These are phyloP conservation scores for Formica aserva DNA, from an alignment of 2,888 invertebrate species.

Conservation along the genomic window DNA sequence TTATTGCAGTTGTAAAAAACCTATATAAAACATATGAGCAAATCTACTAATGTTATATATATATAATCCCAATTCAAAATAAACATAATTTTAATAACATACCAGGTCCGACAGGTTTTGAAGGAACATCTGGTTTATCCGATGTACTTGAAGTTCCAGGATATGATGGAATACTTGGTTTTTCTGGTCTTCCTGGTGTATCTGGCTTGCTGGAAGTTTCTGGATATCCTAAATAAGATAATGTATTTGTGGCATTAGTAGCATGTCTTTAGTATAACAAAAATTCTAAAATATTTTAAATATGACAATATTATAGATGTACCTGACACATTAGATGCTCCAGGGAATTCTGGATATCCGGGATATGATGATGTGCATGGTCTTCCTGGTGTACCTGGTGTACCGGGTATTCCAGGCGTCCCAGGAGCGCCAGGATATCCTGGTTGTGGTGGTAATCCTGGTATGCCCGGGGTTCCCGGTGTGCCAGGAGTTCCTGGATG, in stretches of 20 bases:
- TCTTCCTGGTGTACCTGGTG: slow-evolving; percentile 23
- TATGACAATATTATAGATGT: neutral
- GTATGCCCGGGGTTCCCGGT: slow-evolving; percentile 61
- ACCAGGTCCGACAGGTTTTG: slow-evolving; percentile 62
- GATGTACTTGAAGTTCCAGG: slow-evolving; percentile 68
- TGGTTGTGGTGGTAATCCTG: neutral
- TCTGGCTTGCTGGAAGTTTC: slow-evolving; percentile 46
- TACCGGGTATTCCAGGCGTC: slow-evolving; percentile 59
- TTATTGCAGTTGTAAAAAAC: neutral
- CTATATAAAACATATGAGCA: neutral
- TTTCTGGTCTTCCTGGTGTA: slow-evolving; percentile 58
- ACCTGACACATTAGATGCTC: neutral
- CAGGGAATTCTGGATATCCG: slow-evolving; percentile 52
- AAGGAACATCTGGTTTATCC: slow-evolving; percentile 66
- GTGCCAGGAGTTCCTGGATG: slow-evolving; percentile 60
- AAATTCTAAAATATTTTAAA: slow-evolving; percentile 69
- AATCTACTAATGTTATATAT: neutral
- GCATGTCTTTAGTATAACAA: slow-evolving; percentile 53
- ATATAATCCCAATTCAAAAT: neutral
- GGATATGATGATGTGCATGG: slow-evolving; percentile 49
- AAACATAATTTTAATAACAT: slow-evolving; percentile 10
- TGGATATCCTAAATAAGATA: neutral
- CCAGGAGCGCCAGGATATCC: slow-evolving; percentile 69
- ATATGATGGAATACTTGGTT: slow-evolving; percentile 33
- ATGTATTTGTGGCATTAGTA: too few relatives aligned